Percentiles rank a stretch among this genome's conserved stretches.
Evolutionary conservation across 2,797 vertebrate genomes (phyloP).

Genomic region (Euthynnus affinis): DNA sequence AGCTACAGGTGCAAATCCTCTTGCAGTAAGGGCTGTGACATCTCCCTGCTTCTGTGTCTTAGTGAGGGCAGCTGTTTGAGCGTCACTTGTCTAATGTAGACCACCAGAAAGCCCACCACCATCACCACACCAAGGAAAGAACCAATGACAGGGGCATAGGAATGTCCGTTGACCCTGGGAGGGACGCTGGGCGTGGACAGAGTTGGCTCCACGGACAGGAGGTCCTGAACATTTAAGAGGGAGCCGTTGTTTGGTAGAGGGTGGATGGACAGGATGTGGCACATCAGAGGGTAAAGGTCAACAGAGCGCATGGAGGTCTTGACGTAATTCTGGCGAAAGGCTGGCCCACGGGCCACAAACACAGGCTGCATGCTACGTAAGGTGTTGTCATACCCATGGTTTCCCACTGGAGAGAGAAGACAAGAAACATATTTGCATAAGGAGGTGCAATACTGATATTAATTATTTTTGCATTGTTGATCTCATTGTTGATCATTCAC

Average conservation of each 20-base stretch:
- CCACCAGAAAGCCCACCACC: slow-evolving; percentile 88
- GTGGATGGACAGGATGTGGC: slow-evolving; percentile 88
- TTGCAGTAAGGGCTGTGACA: slow-evolving; percentile 90
- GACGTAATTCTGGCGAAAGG: slow-evolving; percentile 88
- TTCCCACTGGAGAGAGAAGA: slow-evolving; percentile 87
- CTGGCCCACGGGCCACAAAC: slow-evolving; percentile 92
- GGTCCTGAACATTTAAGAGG: slow-evolving; percentile 86
- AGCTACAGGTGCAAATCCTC: slow-evolving; percentile 83
- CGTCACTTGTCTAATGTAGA: slow-evolving; percentile 89
- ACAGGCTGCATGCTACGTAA: slow-evolving; percentile 93
- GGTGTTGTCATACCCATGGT: slow-evolving; percentile 94
- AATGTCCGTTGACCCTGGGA: slow-evolving; percentile 55
- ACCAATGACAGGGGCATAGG: slow-evolving; percentile 87
- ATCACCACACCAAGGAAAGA: slow-evolving; percentile 87
- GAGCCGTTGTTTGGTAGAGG: slow-evolving; percentile 93
- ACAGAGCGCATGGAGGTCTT: slow-evolving; percentile 89
- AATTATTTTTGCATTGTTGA: slow-evolving; percentile 10
- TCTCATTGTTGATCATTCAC: slow-evolving; percentile 11
- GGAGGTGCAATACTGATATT: background rate
- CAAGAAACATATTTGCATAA: slow-evolving; percentile 5
- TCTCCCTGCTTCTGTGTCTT: slow-evolving; percentile 87
- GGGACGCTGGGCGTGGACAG: slow-evolving; percentile 34
- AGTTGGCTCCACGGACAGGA: slow-evolving; percentile 79
- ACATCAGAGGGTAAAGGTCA: slow-evolving; percentile 94
- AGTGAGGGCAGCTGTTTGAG: slow-evolving; percentile 83